Base-by-base conservation (phyloP, 2,113 vertebrate species). In the Ovibos moschatus region DNA sequence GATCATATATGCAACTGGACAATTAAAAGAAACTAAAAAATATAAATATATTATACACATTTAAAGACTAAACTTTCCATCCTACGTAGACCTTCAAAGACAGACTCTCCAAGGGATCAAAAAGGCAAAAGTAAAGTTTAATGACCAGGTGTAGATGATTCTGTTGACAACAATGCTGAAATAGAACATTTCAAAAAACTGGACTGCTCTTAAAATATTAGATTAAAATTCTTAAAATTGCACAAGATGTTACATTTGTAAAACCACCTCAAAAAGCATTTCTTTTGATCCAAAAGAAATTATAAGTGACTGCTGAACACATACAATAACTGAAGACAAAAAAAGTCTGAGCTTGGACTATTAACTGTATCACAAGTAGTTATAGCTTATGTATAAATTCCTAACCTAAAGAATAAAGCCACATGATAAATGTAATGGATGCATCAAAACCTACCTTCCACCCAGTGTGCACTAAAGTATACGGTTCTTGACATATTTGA, bases 61-160 rank as follows among this genome's bases (percentile, higher is more conserved):
- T 91, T 91, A 76, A 89, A 89, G 28, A 86, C 53, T 96, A 87
- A 76, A 95, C 60, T 79, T 50, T 97, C 53, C 50, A 81, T 45
- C 6, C 21, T 43, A 87, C 30, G 17, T n/a, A 79, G 8, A 97
- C 60, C 21, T 79, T 95, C 25, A 57, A 64, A 92, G 27, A 55
- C 8, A 74, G 23, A 89, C 43, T 64, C 45, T 47, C 43, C 40
- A 96, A n/a, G 50, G 16, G 9, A 90, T 64, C 55, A 95, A 11
- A 64, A 95, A 90, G 28, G 7, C n/a, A 93, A 96, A 96, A 23
- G 17, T 40, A 81, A 94, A 82, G 25, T 55, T 87, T 64, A 92
- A 12, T 79, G 36, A 89, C 10, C 27, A 64, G 30, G 21, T 81
- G 36, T 15, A 67, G 21, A 45, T 3, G 27, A 94, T 51, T 57